Conservation (phyloP, 2,888 invertebrate genomes). For the Mythimna loreyi region DNA sequence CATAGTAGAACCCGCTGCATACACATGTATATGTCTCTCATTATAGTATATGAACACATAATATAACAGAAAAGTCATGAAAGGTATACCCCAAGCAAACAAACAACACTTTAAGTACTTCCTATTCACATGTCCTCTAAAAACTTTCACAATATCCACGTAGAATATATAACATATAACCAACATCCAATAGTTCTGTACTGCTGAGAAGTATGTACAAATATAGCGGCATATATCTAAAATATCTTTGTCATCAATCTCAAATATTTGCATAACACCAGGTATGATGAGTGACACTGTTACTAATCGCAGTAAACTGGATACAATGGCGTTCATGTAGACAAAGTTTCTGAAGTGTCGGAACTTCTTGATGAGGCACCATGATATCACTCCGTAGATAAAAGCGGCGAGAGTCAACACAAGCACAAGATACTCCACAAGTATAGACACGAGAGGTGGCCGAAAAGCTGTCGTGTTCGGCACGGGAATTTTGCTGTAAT, state of each 20-base stretch:
- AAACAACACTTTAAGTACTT: conserved; percentile 45
- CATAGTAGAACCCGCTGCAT: neutral
- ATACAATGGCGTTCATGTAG: conserved; percentile 35
- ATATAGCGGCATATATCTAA: conserved; percentile 47
- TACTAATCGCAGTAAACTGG: conserved; percentile 33
- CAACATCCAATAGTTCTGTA: conserved; percentile 53
- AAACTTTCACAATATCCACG: conserved; percentile 53
- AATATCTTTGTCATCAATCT: conserved; percentile 41
- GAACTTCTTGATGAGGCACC: conserved; percentile 45
- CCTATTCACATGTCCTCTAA: conserved; percentile 39
- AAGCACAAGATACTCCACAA: conserved; percentile 44
- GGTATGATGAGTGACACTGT: conserved; percentile 47
- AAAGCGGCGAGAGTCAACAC: conserved; percentile 39
- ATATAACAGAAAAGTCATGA: conserved; percentile 34
- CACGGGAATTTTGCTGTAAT: conserved; percentile 41
- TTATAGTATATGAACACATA: conserved; percentile 41
- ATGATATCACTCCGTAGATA: conserved; percentile 37
- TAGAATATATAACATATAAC: conserved; percentile 55
- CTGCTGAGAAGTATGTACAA: conserved; percentile 45
- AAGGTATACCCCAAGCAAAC: conserved; percentile 52
- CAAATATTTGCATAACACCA: conserved; percentile 35
- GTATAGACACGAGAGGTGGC: conserved; percentile 34
- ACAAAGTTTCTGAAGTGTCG: conserved; percentile 48
- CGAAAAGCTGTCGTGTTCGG: conserved; percentile 46
- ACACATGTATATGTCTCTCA: neutral